These are phyloP conservation scores for Venusia cambrica DNA, from an alignment of 2,888 invertebrate genomes.

Conservation along the genomic window DNA sequence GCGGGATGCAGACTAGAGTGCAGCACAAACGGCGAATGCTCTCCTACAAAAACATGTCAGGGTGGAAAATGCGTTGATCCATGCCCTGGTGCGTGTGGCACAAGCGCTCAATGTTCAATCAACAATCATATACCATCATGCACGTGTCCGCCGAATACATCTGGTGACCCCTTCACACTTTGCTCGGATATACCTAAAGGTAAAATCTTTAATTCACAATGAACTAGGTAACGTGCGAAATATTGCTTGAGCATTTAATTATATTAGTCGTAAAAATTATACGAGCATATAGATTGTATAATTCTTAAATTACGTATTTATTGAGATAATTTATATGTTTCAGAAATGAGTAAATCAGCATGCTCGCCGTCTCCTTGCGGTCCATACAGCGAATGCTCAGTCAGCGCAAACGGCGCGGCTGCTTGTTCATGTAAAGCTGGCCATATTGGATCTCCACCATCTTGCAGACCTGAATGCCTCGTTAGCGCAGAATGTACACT, in stretches of 20 bases:
- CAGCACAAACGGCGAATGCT: slow-evolving; percentile 89
- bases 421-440: slow-evolving; percentile 86
- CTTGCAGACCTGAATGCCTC: slow-evolving; percentile 88
- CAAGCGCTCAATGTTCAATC: slow-evolving; percentile 87
- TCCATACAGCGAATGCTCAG: slow-evolving; percentile 84
- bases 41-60: slow-evolving; percentile 86
- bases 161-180: slow-evolving; percentile 85
- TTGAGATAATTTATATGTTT: no score
- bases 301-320: slow-evolving; percentile 1
- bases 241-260: no score
- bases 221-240: no score
- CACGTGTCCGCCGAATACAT: slow-evolving; percentile 83
- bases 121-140: slow-evolving; percentile 89
- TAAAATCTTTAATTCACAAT: no score
- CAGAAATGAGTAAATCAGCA: slow-evolving; percentile 47
- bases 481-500: slow-evolving; percentile 87
- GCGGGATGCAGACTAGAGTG: slow-evolving; percentile 87
- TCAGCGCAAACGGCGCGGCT: slow-evolving; percentile 76
- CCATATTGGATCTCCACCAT: slow-evolving; percentile 87
- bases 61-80: slow-evolving; percentile 90
- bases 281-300: no score
- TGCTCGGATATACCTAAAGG: slow-evolving; percentile 57
- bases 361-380: slow-evolving; percentile 91
- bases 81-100: slow-evolving; percentile 89
- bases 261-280: no score